Evolutionary conservation across 2,888 invertebrate species (phyloP).

Genomic region (Diarsia dahlii): DNA sequence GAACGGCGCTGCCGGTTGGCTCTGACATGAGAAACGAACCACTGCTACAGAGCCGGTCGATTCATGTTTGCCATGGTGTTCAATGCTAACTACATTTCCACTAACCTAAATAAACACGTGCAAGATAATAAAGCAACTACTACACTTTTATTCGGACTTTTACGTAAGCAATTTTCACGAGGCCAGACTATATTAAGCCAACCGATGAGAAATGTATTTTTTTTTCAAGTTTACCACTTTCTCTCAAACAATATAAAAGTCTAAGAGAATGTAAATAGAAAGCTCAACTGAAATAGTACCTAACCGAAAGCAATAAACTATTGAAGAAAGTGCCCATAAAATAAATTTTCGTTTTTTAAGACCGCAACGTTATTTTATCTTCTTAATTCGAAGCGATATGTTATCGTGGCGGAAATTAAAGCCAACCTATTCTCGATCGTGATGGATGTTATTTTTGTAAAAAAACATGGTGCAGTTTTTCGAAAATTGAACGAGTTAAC

Average conservation of each 20-base stretch:
- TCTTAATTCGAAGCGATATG: constrained; percentile 58
- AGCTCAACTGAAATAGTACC: constrained; percentile 39
- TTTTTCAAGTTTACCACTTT: constrained; percentile 13
- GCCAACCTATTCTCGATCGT: constrained; percentile 44
- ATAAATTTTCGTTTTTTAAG: constrained; percentile 56
- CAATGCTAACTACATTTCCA: constrained; percentile 48
- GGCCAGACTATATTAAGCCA: neutral
- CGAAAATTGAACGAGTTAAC: constrained; percentile 73
- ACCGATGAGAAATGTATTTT: constrained; percentile 4
- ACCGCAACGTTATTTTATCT: constrained; percentile 55
- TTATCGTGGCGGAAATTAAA: constrained; percentile 56
- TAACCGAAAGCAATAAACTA: constrained; percentile 62
- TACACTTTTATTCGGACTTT: constrained; percentile 30
- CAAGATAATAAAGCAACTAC: constrained; percentile 28
- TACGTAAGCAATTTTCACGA: constrained; percentile 26
- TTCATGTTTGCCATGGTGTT: constrained; percentile 53
- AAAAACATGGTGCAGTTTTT: constrained; percentile 65
- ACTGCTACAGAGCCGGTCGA: constrained; percentile 39
- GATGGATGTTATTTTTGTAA: constrained; percentile 64
- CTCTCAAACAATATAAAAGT: constrained; percentile 34
- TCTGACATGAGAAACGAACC: constrained; percentile 62
- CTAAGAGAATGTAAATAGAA: constrained; percentile 52
- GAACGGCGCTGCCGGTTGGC: constrained; percentile 49
- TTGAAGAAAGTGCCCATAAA: constrained; percentile 58
- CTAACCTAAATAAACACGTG: constrained; percentile 62